Evolutionary conservation across 2,113 vertebrate species (phyloP).

Genomic region (Dromaius novaehollandiae): DNA sequence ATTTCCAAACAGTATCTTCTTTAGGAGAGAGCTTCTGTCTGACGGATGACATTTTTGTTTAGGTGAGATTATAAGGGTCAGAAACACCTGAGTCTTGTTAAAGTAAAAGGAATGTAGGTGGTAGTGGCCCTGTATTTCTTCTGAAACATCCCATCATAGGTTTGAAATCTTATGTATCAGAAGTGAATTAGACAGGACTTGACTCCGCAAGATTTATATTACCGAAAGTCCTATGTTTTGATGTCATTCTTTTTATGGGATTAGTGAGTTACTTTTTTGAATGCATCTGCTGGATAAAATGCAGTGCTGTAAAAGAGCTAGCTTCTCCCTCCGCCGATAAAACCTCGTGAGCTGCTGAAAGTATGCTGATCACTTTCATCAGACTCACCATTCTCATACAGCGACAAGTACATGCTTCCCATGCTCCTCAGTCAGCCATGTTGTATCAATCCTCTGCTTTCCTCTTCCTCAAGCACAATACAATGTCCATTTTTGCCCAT

Average conservation of each 20-base stretch:
- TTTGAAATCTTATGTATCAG: background rate
- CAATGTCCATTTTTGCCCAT: constrained; percentile 31
- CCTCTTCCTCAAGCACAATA: constrained; percentile 42
- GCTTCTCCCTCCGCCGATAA: background rate
- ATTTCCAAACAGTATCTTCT: background rate
- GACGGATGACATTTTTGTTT: background rate
- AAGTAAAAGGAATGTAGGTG: background rate
- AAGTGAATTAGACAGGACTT: background rate
- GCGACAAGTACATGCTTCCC: background rate
- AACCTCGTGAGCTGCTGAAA: background rate
- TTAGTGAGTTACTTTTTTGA: background rate
- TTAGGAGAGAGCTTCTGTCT: background rate
- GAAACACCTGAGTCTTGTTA: background rate
- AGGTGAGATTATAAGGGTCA: background rate
- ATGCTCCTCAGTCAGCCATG: constrained; percentile 15
- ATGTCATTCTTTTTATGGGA: background rate
- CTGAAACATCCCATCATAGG: background rate
- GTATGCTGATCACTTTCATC: background rate
- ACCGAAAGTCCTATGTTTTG: background rate
- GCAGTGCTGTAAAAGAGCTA: background rate
- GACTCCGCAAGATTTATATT: background rate
- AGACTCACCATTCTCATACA: background rate
- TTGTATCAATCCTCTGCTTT: constrained; percentile 8
- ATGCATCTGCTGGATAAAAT: background rate
- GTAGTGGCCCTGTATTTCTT: background rate